Evolutionary conservation across 2,888 invertebrate species (phyloP), one percentile per base, ranked within the genome.

Genomic region (Marasmarcha lunaedactyla): DNA sequence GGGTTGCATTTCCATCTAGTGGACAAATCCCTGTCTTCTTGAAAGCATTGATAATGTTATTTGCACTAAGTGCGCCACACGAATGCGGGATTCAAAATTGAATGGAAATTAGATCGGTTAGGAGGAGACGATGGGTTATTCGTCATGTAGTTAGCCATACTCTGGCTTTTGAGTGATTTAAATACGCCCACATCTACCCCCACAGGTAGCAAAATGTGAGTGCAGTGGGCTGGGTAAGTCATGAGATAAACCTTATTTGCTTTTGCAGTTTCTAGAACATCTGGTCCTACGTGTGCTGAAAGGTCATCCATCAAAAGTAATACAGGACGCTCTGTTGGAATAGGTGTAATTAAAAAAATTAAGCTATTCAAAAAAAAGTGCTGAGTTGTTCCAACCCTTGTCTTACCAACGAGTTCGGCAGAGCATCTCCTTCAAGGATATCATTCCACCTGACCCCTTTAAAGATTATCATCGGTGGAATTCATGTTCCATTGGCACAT

Each of bases 141-240:
- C 20, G 12, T 37, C 37, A 37, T 25, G 12, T 37, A 25, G 10
- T 11, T 30, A 10, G 9, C 26, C 10, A 37, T 37, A 7, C 36
- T 36, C 13, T 36, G 14, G 36, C 15, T 36, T 15, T 36, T 36
- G 14, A 36, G 36, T 15, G 15, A 6, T 15, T 36, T 36, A 15
- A 36, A 36, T 30, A 30, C n/a, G 20, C 37, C 20, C 11, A 20
- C 37, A 25, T 37, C 37, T 20, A 20, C n/a, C n/a, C n/a, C n/a
- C 14, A 36, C 25, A 4, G 37, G 37, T 25, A 25, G 37, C 11
- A 37, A 37, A 20, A 25, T 12, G 11, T 25, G 37, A 12, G 37
- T 37, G 37, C 37, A 37, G 20, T 37, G 37, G n/a, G 37, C 37
- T 37, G 25, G 37, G 26, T 25, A 37, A 25, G 37, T 37, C 15